Percentiles rank a stretch among this genome's conserved stretches.
Evolutionary conservation across 2,888 invertebrate genomes (phyloP).

Genomic region (Chydorus sphaericus): DNA sequence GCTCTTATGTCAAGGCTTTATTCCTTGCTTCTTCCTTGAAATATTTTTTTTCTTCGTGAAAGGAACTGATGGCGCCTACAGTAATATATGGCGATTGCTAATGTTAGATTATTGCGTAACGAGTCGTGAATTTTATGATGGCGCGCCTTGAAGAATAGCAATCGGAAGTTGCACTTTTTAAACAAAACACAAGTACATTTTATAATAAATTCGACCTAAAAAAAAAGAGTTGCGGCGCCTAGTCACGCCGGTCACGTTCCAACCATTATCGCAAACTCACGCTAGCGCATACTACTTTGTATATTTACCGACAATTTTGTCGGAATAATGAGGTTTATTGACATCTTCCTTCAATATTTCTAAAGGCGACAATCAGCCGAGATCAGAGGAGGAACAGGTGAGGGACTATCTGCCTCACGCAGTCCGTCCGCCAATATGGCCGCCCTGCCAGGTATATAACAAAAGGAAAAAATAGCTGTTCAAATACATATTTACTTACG

Average conservation of each 20-base stretch:
- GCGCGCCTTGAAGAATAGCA: no score
- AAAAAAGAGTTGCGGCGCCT: background rate
- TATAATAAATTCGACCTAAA: background rate
- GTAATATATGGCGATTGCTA: no score
- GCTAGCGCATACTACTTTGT: background rate
- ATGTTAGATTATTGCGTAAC: no score
- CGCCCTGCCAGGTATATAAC: no score
- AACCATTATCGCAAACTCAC: background rate
- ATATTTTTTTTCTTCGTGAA: background rate
- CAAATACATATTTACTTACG: background rate
- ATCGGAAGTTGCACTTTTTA: no score
- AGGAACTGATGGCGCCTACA: no score
- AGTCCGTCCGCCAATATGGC: background rate
- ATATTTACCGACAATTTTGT: background rate
- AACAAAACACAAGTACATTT: background rate
- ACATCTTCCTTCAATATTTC: background rate
- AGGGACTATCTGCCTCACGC: background rate
- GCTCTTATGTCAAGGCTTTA: background rate
- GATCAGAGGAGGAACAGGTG: constrained; percentile 1
- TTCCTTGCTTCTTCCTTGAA: background rate
- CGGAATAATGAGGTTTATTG: background rate
- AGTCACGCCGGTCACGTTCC: background rate
- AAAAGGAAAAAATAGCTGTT: background rate
- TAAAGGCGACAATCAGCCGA: constrained; percentile 10
- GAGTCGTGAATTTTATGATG: no score